Evolutionary conservation across 2,797 vertebrate species (phyloP).

Genomic region (Neosilurus mollespiculum): DNA sequence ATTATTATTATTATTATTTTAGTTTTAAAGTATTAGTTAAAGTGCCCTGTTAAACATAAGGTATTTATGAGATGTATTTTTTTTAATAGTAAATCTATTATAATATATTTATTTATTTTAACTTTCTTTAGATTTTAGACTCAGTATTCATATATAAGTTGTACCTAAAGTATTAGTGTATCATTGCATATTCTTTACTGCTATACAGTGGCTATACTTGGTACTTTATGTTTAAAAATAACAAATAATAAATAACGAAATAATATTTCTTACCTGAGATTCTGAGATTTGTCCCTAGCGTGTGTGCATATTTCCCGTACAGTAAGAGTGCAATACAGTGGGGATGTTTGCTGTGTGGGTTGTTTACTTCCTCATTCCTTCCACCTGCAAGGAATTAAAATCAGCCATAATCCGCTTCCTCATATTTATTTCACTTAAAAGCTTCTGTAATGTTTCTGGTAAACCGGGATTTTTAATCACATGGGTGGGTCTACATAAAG

Average conservation of each 20-base stretch:
- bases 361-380: conserved; percentile 71
- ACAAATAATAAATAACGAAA: neutral
- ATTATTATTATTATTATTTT: no score
- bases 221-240: neutral
- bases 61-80: no score
- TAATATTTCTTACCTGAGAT: conserved; percentile 41
- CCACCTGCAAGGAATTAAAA: conserved; percentile 43
- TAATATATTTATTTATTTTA: neutral
- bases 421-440: neutral
- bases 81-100: neutral
- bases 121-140: neutral
- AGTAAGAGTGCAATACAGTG: neutral
- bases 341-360: neutral
- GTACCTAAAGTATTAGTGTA: neutral
- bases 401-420: conserved; percentile 17
- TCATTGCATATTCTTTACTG: neutral
- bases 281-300: neutral
- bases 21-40: neutral
- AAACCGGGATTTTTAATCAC: neutral
- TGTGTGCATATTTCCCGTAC: conserved; percentile 44
- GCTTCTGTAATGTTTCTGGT: neutral
- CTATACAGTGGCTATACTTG: conserved; percentile 1
- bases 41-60: neutral
- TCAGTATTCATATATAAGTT: neutral
- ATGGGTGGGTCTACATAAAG: neutral